Evolutionary conservation across 2,888 invertebrate species (phyloP).

Genomic region (Tanypteryx hageni): DNA sequence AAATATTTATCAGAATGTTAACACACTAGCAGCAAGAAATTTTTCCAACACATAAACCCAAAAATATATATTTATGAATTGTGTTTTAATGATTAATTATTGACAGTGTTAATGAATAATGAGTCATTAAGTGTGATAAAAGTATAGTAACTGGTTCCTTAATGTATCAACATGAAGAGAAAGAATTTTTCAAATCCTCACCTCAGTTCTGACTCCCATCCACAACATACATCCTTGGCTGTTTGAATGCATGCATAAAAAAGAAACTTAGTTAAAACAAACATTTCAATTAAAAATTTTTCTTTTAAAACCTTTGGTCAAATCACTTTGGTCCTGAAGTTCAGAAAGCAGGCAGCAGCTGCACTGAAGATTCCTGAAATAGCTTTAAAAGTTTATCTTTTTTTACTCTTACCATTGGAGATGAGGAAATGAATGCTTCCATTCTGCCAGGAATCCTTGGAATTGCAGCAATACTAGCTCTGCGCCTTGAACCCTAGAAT

Average conservation of each 20-base stretch:
- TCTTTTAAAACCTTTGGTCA: too few relatives aligned
- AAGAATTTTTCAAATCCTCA: neutral
- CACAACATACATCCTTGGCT: conserved; percentile 47
- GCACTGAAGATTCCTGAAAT: neutral
- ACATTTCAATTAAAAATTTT: neutral
- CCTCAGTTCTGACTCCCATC: conserved; percentile 56
- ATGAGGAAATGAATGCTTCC: conserved; percentile 40
- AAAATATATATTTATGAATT: too few relatives aligned
- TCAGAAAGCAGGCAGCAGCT: too few relatives aligned
- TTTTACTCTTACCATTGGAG: conserved; percentile 42
- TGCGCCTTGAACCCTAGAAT: conserved; percentile 72
- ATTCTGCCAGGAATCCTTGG: conserved; percentile 74
- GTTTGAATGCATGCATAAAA: conserved; percentile 37
- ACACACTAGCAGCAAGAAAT: too few relatives aligned
- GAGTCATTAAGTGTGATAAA: too few relatives aligned
- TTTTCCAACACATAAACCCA: too few relatives aligned
- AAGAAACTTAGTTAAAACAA: neutral
- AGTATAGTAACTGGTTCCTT: too few relatives aligned
- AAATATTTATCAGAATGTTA: too few relatives aligned
- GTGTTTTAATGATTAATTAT: too few relatives aligned
- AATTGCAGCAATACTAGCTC: conserved; percentile 78
- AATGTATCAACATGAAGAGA: too few relatives aligned
- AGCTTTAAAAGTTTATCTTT: neutral
- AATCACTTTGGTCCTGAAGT: too few relatives aligned
- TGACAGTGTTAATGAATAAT: too few relatives aligned